Percentiles rank a stretch among this genome's conserved stretches.
Conservation (phyloP, 1,140 invertebrate genomes). For the Asobara japonica region DNA sequence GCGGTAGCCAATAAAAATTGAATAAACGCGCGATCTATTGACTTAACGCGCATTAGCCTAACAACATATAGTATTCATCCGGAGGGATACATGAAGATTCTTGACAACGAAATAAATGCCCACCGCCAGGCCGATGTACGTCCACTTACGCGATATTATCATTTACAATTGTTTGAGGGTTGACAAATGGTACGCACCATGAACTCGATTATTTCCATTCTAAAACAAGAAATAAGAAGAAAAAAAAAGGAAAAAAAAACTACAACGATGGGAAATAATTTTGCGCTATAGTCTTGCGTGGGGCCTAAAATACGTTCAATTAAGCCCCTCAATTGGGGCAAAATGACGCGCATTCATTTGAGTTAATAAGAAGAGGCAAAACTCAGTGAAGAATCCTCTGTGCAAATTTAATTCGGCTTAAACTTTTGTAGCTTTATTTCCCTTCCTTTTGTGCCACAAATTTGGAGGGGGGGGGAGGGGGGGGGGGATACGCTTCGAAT, state of each 20-base stretch:
- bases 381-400: background rate
- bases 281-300: slow-evolving; percentile 30
- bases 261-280: slow-evolving; percentile 30
- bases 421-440: background rate
- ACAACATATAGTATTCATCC: background rate
- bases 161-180: background rate
- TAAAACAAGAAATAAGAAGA: background rate
- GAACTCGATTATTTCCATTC: slow-evolving; percentile 6
- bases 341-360: slow-evolving; percentile 37
- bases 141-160: slow-evolving; percentile 13
- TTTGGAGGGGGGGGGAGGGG: background rate
- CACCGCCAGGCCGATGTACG: background rate
- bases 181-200: slow-evolving; percentile 3
- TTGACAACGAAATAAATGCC: slow-evolving; percentile 4
- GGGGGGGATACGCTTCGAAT: no score
- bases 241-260: background rate
- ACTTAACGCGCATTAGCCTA: background rate
- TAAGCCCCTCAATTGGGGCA: slow-evolving; percentile 35
- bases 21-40: background rate
- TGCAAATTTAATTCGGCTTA: background rate
- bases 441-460: background rate
- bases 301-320: slow-evolving; percentile 39
- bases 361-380: slow-evolving; percentile 31
- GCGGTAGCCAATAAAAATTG: no score
- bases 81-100: background rate